These are phyloP conservation scores for Montipora capricornis DNA, from an alignment of 64 coral and sea anemone genomes.

Conservation along the genomic window DNA sequence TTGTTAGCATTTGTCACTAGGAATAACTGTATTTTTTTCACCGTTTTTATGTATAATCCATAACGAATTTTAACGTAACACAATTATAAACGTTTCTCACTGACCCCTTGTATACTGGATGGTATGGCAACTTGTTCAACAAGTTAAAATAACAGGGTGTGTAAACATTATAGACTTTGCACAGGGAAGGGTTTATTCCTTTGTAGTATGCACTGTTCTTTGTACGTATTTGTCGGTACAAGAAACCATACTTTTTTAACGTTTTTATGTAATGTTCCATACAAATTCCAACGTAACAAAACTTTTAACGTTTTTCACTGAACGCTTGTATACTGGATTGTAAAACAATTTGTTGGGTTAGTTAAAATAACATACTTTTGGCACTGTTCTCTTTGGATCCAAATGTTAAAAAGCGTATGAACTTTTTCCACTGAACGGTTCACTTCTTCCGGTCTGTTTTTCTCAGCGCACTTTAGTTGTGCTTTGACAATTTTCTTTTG, in stretches of 20 bases:
- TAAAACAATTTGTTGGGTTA: not conserved
- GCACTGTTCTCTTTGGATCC: conserved; percentile 3
- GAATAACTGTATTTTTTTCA: conserved; percentile 12
- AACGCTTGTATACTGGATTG: not conserved
- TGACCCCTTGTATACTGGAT: not conserved
- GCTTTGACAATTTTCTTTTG: conserved; percentile 25
- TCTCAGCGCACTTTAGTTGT: conserved; percentile 11
- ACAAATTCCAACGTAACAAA: not conserved
- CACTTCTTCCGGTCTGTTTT: not conserved
- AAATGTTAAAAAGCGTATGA: conserved; percentile 34
- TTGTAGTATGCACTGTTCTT: not conserved
- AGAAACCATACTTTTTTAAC: not conserved
- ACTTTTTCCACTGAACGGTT: conserved; percentile 10
- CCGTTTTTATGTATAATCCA: not conserved
- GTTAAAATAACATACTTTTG: not conserved
- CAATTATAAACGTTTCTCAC: not conserved
- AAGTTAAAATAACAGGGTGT: conserved; percentile 1
- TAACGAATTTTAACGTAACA: conserved; percentile 1
- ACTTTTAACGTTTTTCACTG: conserved; percentile 11
- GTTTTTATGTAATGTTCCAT: not conserved
- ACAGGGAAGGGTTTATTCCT: not conserved
- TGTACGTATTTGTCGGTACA: not conserved
- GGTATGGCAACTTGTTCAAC: not conserved
- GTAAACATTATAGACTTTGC: not conserved
- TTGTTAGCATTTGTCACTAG: conserved; percentile 18